phyloP scores from a whole-genome alignment of 2,797 vertebrate genomes.

The Rhinatrema bivittatum region DNA sequence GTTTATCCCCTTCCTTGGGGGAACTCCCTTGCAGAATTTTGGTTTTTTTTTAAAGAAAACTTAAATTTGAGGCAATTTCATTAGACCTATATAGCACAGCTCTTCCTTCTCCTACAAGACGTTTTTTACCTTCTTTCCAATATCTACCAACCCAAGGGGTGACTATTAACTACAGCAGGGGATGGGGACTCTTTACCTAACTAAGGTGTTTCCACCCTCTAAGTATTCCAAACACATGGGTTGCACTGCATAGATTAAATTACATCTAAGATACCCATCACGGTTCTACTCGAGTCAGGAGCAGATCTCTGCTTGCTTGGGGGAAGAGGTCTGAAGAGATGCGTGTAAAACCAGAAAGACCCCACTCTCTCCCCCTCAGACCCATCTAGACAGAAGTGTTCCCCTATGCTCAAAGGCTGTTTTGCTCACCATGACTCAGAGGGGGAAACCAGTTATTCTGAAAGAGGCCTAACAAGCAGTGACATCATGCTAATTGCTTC shows the following conservation, averaged over 20 bases:
- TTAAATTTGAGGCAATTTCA: slow-evolving; percentile 23
- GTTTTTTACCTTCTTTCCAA: slow-evolving; percentile 19
- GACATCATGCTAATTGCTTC: too few species aligned
- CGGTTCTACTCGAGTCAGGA: slow-evolving; percentile 13
- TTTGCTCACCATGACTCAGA: too few species aligned
- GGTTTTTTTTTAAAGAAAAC: background rate
- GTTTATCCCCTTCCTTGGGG: slow-evolving; percentile 27
- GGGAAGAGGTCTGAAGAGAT: too few species aligned
- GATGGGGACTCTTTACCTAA: slow-evolving; percentile 19
- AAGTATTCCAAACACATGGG: slow-evolving; percentile 9
- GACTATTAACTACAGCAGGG: slow-evolving; percentile 24
- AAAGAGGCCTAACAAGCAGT: too few species aligned
- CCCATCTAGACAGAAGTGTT: background rate
- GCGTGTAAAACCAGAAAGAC: background rate
- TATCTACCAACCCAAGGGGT: slow-evolving; percentile 26
- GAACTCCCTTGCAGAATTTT: slow-evolving; percentile 13
- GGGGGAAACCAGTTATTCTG: too few species aligned
- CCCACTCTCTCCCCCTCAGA: too few species aligned
- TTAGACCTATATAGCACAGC: slow-evolving; percentile 25
- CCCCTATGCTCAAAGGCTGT: background rate
- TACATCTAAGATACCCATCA: slow-evolving; percentile 17
- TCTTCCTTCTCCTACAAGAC: slow-evolving; percentile 27
- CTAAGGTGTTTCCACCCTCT: too few species aligned
- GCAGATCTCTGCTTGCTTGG: too few species aligned
- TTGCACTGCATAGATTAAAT: slow-evolving; percentile 22